A percentile compares a stretch with the other conserved stretches of the same genome.
These are phyloP conservation scores for Drosophila persimilis DNA, from an alignment of 1,140 invertebrate genomes.

Conservation along the genomic window DNA sequence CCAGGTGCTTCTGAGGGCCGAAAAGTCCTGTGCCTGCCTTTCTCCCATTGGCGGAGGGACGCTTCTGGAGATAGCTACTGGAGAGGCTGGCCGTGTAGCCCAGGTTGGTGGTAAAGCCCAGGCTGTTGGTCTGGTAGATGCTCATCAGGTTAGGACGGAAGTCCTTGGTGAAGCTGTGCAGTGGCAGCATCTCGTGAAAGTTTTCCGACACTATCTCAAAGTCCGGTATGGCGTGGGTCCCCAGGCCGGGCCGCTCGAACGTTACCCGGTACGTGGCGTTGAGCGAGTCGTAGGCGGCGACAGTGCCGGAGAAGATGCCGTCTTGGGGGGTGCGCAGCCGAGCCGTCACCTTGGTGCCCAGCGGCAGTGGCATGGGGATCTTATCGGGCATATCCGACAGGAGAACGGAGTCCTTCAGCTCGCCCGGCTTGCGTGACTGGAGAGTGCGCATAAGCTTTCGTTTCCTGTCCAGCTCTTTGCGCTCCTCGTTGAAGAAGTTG, in stretches of 20 bases:
- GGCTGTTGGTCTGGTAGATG: conserved; percentile 73
- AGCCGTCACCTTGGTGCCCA: conserved; percentile 98
- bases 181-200: conserved; percentile 93
- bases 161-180: conserved; percentile 92
- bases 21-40: conserved; percentile 61
- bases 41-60: conserved; percentile 43
- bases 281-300: conserved; percentile 98
- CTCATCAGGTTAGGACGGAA: conserved; percentile 88
- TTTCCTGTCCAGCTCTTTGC: conserved; percentile 94
- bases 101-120: conserved; percentile 65
- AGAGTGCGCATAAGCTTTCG: conserved; percentile 95
- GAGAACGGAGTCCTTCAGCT: conserved; percentile 86
- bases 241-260: conserved; percentile 96
- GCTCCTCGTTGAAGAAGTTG: conserved; percentile 98
- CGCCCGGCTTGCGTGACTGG: conserved; percentile 95
- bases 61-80: conserved; percentile 46
- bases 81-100: conserved; percentile 61
- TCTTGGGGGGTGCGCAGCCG: conserved; percentile 96
- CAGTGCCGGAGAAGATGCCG: conserved; percentile 97
- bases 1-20: conserved; percentile 50
- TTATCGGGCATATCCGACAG: conserved; percentile 96
- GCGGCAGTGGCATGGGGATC: conserved; percentile 97
- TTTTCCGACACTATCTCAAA: conserved; percentile 98
- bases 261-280: conserved; percentile 99
- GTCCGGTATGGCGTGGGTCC: conserved; percentile 98